Percentiles rank a stretch among this genome's conserved stretches.
Evolutionary conservation across 1,140 invertebrate species (phyloP).

Genomic region (Anadara kagoshimensis): DNA sequence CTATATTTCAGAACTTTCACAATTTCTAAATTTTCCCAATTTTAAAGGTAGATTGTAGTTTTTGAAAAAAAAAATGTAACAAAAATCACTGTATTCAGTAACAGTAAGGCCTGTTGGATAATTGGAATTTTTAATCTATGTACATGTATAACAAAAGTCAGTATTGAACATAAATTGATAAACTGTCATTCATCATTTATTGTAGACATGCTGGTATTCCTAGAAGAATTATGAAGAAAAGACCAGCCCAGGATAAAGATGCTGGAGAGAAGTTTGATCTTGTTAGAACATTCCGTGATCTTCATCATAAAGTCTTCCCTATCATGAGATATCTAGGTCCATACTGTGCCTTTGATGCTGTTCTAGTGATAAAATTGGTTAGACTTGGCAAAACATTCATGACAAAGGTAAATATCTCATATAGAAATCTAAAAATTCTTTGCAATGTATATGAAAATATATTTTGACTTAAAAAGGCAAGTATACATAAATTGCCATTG

Average conservation of each 20-base stretch:
- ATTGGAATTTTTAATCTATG: too few species aligned
- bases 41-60: too few species aligned
- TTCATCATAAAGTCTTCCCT: slow-evolving; percentile 87
- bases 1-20: too few species aligned
- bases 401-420: slow-evolving; percentile 56
- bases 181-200: not conserved
- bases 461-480: too few species aligned
- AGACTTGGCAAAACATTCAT: slow-evolving; percentile 82
- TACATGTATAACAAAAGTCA: too few species aligned
- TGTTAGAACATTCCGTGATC: slow-evolving; percentile 81
- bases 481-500: too few species aligned
- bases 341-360: slow-evolving; percentile 89
- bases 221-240: slow-evolving; percentile 58
- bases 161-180: not conserved
- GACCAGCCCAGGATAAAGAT: slow-evolving; percentile 26
- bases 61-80: too few species aligned
- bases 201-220: slow-evolving; percentile 83
- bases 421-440: too few species aligned
- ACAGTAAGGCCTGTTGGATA: too few species aligned
- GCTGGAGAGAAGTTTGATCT: slow-evolving; percentile 70
- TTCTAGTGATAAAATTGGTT: slow-evolving; percentile 80
- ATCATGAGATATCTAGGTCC: slow-evolving; percentile 92
- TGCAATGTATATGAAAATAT: too few species aligned
- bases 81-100: too few species aligned
- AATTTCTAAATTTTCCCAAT: too few species aligned